Base-by-base conservation (phyloP, 30 jellyfish, hydroid and myxozoan genomes). In the Chrysaora quinquecirrha region DNA sequence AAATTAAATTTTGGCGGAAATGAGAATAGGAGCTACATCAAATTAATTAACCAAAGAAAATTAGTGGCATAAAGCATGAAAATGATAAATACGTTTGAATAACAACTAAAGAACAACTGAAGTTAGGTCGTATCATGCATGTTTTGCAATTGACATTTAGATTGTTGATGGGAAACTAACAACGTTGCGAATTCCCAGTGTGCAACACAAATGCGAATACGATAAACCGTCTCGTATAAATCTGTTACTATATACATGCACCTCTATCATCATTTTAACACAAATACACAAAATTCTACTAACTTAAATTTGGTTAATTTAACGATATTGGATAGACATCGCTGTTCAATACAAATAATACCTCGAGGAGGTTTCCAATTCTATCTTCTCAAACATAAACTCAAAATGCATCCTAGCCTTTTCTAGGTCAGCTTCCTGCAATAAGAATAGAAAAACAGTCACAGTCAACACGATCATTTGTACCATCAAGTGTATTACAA, bases 321-420 rank as follows among this genome's bases (percentile, higher is more conserved):
- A 10, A 20, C 68, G 24, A 20, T 19, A 10, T 52, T 25, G 9
- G 68, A 16, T 52, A 10, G 29, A 2, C 68, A 10, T 52, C 4
- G 24, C 68, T 10, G 68, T 52, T 52, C 68, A 52, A 52, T 52
- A 10, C 68, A 52, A 52, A 52, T 52, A 20, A 16, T 52, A 38
- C 54, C 19, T 16, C 3, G 68, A 52, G 68, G 68, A 52, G 25
- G 25, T 20, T 10, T 25, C 6, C 25, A 20, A 52, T 20, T 52
- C 29, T 25, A 52, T 52, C 68, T 52, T 25, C 19, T 52, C 68
- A 52, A 52, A 52, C 68, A 52, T 52, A 38, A 52, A 52, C 68
- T 52, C 68, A 52, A 52, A 52, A 10, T 52, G 19, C 68, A 52
- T 25, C 19, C 68, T 25, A 52, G 68, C 7, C 9, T 12, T 9